Percentiles rank a stretch among this genome's conserved stretches.
phyloP scores from a whole-genome alignment of 2,113 vertebrate species.

The Polyodon spathula region DNA sequence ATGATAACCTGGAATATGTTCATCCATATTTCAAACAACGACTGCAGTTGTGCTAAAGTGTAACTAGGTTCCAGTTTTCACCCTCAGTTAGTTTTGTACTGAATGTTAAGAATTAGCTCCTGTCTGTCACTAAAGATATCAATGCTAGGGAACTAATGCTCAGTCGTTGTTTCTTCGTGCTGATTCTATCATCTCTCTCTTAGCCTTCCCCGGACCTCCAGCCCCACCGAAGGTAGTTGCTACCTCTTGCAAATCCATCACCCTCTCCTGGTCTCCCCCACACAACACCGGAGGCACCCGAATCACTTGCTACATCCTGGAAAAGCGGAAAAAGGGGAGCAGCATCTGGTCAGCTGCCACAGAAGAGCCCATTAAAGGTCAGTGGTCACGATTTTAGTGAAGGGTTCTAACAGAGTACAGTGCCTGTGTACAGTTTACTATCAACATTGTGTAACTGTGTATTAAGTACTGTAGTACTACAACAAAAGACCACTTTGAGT shows the following conservation, averaged over 20 bases:
- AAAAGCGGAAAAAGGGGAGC: conserved; percentile 51
- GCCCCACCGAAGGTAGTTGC: conserved; percentile 62
- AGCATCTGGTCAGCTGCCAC: conserved; percentile 46
- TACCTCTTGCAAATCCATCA: conserved; percentile 56
- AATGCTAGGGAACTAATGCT: not conserved
- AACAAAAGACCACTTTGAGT: not conserved
- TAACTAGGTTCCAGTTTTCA: no score
- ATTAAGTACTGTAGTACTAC: no score
- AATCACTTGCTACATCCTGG: conserved; percentile 40
- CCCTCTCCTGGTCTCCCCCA: conserved; percentile 46
- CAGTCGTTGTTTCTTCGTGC: not conserved
- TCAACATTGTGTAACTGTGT: no score
- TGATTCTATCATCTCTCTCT: conserved; percentile 1
- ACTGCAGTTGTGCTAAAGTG: no score
- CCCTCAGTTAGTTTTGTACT: not conserved
- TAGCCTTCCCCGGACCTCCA: conserved; percentile 68
- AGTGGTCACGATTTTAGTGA: conserved; percentile 18
- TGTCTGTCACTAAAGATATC: no score
- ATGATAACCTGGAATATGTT: no score
- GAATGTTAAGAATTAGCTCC: no score
- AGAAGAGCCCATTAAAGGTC: conserved; percentile 52
- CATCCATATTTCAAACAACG: no score
- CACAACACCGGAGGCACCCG: conserved; percentile 37
- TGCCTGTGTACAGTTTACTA: no score
- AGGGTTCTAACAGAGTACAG: no score